A percentile compares a stretch with the other conserved stretches of the same genome.
Evolutionary conservation across 53 echinoderm and acorn worm genomes (phyloP).

Genomic region (Echinometra lucunter): DNA sequence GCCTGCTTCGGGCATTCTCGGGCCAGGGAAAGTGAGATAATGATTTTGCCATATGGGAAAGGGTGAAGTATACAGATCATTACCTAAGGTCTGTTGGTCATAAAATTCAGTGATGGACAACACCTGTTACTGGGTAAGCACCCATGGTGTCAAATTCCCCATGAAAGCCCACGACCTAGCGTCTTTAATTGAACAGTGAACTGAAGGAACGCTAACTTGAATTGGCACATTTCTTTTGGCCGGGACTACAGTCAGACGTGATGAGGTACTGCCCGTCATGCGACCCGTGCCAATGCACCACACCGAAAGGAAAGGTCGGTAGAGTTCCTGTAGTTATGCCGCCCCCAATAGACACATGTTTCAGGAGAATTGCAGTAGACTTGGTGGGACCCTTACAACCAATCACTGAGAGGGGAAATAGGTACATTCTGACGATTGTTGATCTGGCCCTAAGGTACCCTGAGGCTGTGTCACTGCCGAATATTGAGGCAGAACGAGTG

Average conservation of each 20-base stretch:
- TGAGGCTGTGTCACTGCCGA: constrained; percentile 68
- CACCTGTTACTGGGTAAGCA: no score
- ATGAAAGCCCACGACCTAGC: neutral
- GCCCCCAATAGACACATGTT: neutral
- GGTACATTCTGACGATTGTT: neutral
- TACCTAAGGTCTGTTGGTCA: no score
- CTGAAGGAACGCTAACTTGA: no score
- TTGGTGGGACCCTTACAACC: neutral
- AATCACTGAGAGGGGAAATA: neutral
- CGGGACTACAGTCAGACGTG: neutral
- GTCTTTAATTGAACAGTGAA: neutral
- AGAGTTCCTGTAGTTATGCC: neutral
- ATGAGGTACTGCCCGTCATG: neutral
- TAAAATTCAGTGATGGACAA: no score
- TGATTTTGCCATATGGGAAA: no score
- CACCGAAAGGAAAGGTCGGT: neutral
- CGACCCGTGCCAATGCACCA: neutral
- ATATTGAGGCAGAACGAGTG: constrained; percentile 67
- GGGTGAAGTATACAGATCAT: no score
- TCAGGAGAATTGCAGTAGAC: neutral
- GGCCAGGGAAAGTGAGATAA: no score
- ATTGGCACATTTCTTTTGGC: neutral
- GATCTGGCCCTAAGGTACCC: neutral
- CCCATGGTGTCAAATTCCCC: neutral
- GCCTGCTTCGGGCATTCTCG: no score